These are phyloP conservation scores for Creontiades dilutus DNA, from an alignment of 2,888 invertebrate genomes.

Conservation along the genomic window DNA sequence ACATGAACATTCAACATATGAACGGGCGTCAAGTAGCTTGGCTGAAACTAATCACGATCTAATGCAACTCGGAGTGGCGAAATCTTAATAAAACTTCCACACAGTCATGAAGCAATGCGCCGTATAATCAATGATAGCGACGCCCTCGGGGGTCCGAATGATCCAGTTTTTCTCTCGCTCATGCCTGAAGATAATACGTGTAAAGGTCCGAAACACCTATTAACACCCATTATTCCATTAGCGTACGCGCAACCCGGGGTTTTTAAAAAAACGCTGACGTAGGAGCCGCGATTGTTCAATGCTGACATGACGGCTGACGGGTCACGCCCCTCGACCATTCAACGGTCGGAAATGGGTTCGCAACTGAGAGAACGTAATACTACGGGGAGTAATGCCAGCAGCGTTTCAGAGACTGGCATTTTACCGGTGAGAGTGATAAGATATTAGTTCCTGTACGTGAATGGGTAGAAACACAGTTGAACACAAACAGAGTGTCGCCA, in stretches of 20 bases:
- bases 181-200: constrained; percentile 32
- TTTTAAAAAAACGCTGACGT: not conserved
- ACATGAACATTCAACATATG: constrained; percentile 6
- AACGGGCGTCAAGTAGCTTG: not conserved
- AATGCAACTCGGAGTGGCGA: constrained; percentile 23
- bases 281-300: constrained; percentile 6
- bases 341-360: constrained; percentile 16
- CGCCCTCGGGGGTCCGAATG: constrained; percentile 27
- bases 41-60: constrained; percentile 26
- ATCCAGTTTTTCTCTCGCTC: constrained; percentile 23
- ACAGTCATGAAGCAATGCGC: not conserved
- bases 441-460: no score
- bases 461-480: no score
- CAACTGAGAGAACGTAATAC: not conserved
- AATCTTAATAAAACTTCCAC: constrained; percentile 10
- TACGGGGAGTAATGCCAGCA: not conserved
- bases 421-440: not conserved
- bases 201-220: constrained; percentile 35
- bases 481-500: no score
- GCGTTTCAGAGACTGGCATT: not conserved
- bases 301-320: constrained; percentile 27
- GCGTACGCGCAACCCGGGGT: not conserved
- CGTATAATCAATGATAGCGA: constrained; percentile 39
- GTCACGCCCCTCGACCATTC: constrained; percentile 14
- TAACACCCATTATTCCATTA: constrained; percentile 31